A percentile compares a stretch with the other conserved stretches of the same genome.
Conservation (phyloP, 2,888 invertebrate species). For the Sisyra terminalis region DNA sequence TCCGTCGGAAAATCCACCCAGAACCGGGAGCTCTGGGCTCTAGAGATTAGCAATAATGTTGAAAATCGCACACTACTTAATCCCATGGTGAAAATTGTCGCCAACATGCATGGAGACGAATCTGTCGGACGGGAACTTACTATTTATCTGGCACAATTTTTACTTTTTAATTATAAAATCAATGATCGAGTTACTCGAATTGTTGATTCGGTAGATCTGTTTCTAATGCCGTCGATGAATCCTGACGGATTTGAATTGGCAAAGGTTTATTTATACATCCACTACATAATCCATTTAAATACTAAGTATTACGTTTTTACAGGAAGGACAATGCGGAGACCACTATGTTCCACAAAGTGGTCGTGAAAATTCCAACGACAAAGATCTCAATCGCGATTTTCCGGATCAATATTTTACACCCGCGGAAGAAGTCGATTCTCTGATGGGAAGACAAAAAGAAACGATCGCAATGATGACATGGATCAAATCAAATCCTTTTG, state of each 20-base stretch:
- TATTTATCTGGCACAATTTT: constrained; percentile 67
- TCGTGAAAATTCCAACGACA: constrained; percentile 60
- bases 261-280: constrained; percentile 32
- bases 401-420: constrained; percentile 66
- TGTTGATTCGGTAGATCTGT: constrained; percentile 79
- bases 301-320: constrained; percentile 18
- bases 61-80: constrained; percentile 37
- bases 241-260: constrained; percentile 90
- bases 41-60: constrained; percentile 66
- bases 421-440: constrained; percentile 23
- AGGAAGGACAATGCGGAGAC: constrained; percentile 64
- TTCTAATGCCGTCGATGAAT: constrained; percentile 93
- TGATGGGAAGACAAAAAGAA: constrained; percentile 62
- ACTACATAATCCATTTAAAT: constrained; percentile 2
- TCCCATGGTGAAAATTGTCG: constrained; percentile 88
- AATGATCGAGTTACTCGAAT: constrained; percentile 54
- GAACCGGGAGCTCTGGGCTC: constrained; percentile 61
- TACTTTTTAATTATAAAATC: constrained; percentile 59
- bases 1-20: constrained; percentile 73
- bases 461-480: constrained; percentile 78
- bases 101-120: constrained; percentile 96
- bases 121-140: constrained; percentile 72
- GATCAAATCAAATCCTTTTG: constrained; percentile 76
- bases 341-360: constrained; percentile 38
- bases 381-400: constrained; percentile 84